Conservation (phyloP, 2,797 vertebrate genomes). For the Tangara arthus region DNA sequence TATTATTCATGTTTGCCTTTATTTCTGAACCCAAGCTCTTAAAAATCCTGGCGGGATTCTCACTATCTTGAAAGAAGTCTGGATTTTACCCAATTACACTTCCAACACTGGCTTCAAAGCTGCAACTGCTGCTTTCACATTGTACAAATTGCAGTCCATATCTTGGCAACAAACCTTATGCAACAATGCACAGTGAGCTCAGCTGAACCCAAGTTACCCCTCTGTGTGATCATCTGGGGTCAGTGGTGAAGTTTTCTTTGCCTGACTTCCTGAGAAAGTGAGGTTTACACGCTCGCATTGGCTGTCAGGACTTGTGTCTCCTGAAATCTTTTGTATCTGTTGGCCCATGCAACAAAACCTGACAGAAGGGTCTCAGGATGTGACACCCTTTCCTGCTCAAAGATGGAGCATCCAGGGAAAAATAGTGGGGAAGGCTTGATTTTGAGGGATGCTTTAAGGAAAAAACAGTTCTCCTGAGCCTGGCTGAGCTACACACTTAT, state of each 20-base stretch:
- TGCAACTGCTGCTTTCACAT: background rate
- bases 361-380: background rate
- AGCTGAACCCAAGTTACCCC: background rate
- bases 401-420: background rate
- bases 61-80: background rate
- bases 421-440: background rate
- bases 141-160: background rate
- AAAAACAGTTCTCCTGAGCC: background rate
- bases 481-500: background rate
- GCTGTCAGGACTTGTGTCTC: background rate
- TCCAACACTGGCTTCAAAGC: background rate
- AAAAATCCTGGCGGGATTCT: background rate
- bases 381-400: background rate
- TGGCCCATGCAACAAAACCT: background rate
- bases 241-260: background rate
- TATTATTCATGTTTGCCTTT: background rate
- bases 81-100: background rate
- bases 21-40: background rate
- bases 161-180: background rate
- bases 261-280: background rate
- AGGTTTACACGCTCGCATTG: background rate
- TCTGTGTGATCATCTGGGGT: background rate
- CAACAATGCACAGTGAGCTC: background rate
- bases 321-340: background rate
- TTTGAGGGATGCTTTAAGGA: background rate